Percentiles rank a stretch among this genome's conserved stretches.
Evolutionary conservation across 2,797 vertebrate species (phyloP).

Genomic region (Buphagus erythrorhynchus): DNA sequence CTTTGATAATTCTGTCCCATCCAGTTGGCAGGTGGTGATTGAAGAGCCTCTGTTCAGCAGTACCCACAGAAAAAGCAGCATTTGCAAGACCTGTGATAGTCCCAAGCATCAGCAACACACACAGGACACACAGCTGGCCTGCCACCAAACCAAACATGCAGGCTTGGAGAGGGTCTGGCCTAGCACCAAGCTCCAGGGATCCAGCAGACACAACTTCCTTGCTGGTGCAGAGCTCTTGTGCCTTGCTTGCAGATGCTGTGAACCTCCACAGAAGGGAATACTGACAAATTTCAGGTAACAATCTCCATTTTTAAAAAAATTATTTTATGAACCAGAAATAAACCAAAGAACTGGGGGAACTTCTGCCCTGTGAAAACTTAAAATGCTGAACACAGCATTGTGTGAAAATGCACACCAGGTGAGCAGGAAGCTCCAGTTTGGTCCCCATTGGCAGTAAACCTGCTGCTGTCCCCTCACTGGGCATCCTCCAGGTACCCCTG

Average conservation of each 20-base stretch:
- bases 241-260: background rate
- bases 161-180: background rate
- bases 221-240: fast-evolving
- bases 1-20: background rate
- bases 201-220: background rate
- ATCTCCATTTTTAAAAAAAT: fast-evolving
- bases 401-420: fast-evolving
- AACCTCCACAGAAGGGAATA: background rate
- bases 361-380: background rate
- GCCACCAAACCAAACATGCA: background rate
- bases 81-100: background rate
- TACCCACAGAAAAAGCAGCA: background rate
- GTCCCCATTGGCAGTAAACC: background rate
- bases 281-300: background rate
- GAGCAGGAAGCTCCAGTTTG: background rate
- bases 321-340: background rate
- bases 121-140: background rate
- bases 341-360: background rate
- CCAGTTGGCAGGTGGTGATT: background rate
- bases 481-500: background rate
- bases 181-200: background rate
- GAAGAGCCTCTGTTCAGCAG: background rate
- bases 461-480: background rate
- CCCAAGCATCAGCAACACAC: background rate
- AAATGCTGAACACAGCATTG: background rate